Conservation (phyloP, 2,888 invertebrate species). For the Eristalis tenax region DNA sequence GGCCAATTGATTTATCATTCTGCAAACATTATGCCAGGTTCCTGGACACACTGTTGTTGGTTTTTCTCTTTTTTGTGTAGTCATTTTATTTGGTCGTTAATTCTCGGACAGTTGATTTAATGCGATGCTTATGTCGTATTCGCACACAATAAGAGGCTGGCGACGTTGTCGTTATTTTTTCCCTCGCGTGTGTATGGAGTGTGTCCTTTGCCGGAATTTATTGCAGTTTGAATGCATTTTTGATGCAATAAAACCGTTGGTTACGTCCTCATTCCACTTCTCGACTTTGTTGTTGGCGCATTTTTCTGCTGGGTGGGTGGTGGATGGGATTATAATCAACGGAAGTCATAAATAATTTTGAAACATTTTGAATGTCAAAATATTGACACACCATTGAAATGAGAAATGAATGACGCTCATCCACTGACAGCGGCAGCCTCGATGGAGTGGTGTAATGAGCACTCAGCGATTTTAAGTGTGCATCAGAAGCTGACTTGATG, state of each 20-base stretch:
- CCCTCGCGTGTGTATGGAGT: neutral
- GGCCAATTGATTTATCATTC: conserved; percentile 66
- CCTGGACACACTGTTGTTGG: conserved; percentile 17
- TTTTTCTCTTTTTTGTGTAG: conserved; percentile 11
- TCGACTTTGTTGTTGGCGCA: neutral
- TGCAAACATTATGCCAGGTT: conserved; percentile 27
- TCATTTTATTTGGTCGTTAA: conserved; percentile 64
- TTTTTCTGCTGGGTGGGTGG: neutral
- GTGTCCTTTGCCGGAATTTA: conserved; percentile 24
- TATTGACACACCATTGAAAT: conserved; percentile 27
- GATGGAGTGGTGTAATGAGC: neutral
- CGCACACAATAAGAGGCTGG: conserved; percentile 23
- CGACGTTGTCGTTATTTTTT: neutral
- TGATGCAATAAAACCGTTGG: conserved; percentile 59
- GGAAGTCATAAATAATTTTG: conserved; percentile 43
- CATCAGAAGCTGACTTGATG: neutral
- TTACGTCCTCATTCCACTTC: conserved; percentile 22
- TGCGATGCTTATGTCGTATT: conserved; percentile 67
- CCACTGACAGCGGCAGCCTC: neutral
- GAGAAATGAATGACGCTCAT: conserved; percentile 23
- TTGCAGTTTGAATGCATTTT: conserved; percentile 63
- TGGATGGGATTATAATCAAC: conserved; percentile 9
- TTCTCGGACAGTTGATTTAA: conserved; percentile 70
- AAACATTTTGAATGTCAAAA: conserved; percentile 32
- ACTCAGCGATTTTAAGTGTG: neutral